Evolutionary conservation across 64 coral and sea anemone genomes (phyloP).

Genomic region (Dendrophyllia cribrosa): DNA sequence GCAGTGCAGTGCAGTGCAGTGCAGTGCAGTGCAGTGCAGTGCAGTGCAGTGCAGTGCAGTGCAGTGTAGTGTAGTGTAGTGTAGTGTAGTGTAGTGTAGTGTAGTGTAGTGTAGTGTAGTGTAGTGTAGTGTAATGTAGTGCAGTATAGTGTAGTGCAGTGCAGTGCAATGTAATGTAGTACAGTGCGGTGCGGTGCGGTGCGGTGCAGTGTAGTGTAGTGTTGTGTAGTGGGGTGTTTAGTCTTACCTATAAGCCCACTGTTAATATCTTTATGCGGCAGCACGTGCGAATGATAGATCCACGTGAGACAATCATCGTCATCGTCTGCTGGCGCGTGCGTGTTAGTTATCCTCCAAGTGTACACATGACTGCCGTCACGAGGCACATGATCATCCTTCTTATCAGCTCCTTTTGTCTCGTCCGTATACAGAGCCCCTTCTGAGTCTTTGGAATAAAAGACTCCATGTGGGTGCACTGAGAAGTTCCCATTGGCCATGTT

Average conservation of each 20-base stretch:
- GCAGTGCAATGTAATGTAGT: too few relatives aligned
- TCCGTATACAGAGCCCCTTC: conserved; percentile 86
- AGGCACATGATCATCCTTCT: conserved; percentile 66
- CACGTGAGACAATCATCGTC: conserved; percentile 83
- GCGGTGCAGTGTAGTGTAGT: too few relatives aligned
- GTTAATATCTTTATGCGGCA: conserved; percentile 82
- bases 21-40: too few relatives aligned
- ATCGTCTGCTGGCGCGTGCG: conserved; percentile 50
- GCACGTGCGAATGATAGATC: conserved; percentile 86
- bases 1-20: too few relatives aligned
- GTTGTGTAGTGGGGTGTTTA: neutral
- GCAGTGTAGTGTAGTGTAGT: too few relatives aligned
- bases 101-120: too few relatives aligned
- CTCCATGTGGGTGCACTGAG: conserved; percentile 83
- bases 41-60: too few relatives aligned
- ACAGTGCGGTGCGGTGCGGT: too few relatives aligned
- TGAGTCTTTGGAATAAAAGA: conserved; percentile 77
- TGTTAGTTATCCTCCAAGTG: conserved; percentile 49
- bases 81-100: too few relatives aligned
- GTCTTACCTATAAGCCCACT: conserved; percentile 82
- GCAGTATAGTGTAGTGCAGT: too few relatives aligned
- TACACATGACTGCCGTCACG: conserved; percentile 41
- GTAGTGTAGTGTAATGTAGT: too few relatives aligned
- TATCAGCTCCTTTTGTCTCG: conserved; percentile 22
- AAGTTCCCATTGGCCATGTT: conserved; percentile 63